These are phyloP conservation scores for Paramacrobiotus metropolitanus DNA, from an alignment of 1,140 invertebrate species.

Conservation along the genomic window DNA sequence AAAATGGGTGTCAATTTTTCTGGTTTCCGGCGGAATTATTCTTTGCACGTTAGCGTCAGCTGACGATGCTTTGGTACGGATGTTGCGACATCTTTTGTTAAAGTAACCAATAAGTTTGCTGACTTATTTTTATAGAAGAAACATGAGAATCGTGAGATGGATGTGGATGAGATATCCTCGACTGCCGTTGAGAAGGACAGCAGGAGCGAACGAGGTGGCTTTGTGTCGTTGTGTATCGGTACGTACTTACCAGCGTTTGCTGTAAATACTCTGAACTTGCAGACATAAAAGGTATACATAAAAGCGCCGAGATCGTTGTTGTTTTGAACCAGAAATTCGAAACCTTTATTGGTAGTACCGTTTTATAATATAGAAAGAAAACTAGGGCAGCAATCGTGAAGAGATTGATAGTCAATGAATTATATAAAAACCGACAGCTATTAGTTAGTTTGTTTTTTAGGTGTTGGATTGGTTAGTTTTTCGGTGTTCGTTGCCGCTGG, in stretches of 20 bases:
- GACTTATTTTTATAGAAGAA: slow-evolving; percentile 3
- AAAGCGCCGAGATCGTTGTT: too few relatives aligned
- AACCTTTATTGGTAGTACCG: too few relatives aligned
- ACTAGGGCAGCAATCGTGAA: too few relatives aligned
- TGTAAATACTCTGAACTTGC: too few relatives aligned
- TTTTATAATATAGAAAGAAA: too few relatives aligned
- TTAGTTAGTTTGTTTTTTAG: slow-evolving; percentile 18
- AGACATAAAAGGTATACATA: too few relatives aligned
- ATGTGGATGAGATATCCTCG: neutral
- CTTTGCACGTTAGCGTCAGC: slow-evolving; percentile 74
- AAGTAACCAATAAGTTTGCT: neutral
- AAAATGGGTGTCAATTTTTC: slow-evolving; percentile 72
- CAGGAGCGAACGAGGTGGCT: too few relatives aligned
- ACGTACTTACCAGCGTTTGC: too few relatives aligned
- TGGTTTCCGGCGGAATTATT: slow-evolving; percentile 74
- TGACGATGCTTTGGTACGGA: slow-evolving; percentile 25
- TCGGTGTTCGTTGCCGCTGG: slow-evolving; percentile 75
- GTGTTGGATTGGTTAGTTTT: slow-evolving; percentile 58
- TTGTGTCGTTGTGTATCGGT: too few relatives aligned
- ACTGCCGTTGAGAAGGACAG: slow-evolving; percentile 4
- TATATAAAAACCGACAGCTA: too few relatives aligned
- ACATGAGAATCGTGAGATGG: neutral
- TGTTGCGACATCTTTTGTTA: neutral
- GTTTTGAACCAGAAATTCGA: too few relatives aligned
- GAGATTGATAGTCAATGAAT: too few relatives aligned